Evolutionary conservation across 2,113 vertebrate genomes (phyloP), one percentile per base, ranked within the genome.

Genomic region (Mastomys natalensis): DNA sequence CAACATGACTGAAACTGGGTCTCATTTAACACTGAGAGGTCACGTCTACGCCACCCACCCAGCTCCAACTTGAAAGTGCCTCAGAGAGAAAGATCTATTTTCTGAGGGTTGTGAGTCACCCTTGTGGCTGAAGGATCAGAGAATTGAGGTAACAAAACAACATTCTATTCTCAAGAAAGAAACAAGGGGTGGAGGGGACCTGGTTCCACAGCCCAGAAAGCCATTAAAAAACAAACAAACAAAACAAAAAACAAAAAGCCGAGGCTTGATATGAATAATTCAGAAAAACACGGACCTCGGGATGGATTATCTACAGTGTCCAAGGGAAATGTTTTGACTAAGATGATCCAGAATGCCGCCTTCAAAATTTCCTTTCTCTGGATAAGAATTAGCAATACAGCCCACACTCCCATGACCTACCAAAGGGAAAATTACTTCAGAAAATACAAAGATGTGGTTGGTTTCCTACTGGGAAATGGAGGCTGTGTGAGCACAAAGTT

Each of bases 281-380:
- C 60, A 96, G 73, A 72, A 74, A 87, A 87, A 77, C 51, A 37
- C 8, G 1, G 31, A 82, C 40, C 31, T 64, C 85, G 62, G 40
- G 22, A 5, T 90, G 3, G 43, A 16, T 76, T 93, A 77, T 89
- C 51, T 89, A 22, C 58, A 34, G 45, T 29, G 5, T 64, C 87
- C 68, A 68, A 64, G 19, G 15, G 68, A 72, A 91, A 90, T 53
- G 5, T 40, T 94, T 55, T 86, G 64, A 76, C 64, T 45, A 92
- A 51, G 21, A 66, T 48, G 55, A 88, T 31, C 70, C 66, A 77
- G 51, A 86, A 78, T 51, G 45, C 11, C 2, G 7, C 40, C 77
- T 97, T 80, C 55, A 95, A 64, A 85, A 86, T 89, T 92, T 77
- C 62, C 31, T 68, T 94, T 90, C 24, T 88, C 87, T 89, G 51